Percentiles rank a stretch among this genome's conserved stretches.
Evolutionary conservation across 2,797 vertebrate species (phyloP).

Genomic region (Tapirus indicus): DNA sequence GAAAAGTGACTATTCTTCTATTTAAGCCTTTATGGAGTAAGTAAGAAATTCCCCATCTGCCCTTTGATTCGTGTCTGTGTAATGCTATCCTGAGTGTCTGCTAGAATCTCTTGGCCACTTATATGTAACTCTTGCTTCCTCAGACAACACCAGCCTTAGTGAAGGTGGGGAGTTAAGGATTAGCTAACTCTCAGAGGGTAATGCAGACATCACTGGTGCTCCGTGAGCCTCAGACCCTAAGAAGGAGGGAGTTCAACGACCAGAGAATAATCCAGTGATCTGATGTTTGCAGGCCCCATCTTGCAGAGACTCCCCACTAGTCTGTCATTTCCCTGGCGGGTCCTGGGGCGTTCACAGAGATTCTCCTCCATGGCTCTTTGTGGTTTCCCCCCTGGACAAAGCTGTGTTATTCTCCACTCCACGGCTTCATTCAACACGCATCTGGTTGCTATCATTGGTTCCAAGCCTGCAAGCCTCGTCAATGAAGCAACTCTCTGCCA

Average conservation of each 20-base stretch:
- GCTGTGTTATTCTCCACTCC: not conserved
- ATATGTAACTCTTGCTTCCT: not conserved
- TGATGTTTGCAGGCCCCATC: not conserved
- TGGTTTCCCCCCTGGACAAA: not conserved
- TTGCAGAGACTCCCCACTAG: not conserved
- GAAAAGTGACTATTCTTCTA: not conserved
- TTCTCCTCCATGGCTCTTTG: not conserved
- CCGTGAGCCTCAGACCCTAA: not conserved
- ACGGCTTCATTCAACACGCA: not conserved
- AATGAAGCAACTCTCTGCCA: not conserved
- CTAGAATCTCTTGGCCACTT: not conserved
- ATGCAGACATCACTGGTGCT: not conserved
- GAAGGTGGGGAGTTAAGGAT: not conserved
- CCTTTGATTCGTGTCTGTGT: not conserved
- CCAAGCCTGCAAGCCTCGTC: not conserved
- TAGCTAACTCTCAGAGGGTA: not conserved
- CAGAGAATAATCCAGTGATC: not conserved
- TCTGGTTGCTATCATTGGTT: not conserved
- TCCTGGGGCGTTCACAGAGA: not conserved
- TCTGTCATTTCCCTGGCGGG: not conserved
- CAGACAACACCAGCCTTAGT: not conserved
- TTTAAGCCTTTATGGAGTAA: not conserved
- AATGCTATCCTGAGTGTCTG: not conserved
- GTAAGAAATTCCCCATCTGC: not conserved
- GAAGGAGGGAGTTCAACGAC: not conserved